Conservation (phyloP, 2,888 invertebrate species). For the Mesoligia furuncula region DNA sequence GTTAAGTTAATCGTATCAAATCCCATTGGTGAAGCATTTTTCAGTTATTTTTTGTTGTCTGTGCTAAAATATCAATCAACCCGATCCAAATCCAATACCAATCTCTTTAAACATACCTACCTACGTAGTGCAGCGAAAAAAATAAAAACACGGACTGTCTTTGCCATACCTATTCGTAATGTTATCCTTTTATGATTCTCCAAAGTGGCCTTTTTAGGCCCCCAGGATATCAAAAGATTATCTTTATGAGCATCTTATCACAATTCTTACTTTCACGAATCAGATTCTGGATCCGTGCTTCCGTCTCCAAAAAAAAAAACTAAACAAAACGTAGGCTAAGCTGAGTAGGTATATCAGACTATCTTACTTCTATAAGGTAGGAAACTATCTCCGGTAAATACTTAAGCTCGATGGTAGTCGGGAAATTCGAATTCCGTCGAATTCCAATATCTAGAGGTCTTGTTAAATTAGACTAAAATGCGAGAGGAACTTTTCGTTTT, state of each 20-base stretch:
- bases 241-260: slow-evolving; percentile 19
- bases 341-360: slow-evolving; percentile 3
- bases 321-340: background rate
- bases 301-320: slow-evolving; percentile 13
- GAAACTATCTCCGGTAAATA: too few relatives aligned
- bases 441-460: slow-evolving; percentile 71
- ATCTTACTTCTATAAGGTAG: slow-evolving; percentile 41
- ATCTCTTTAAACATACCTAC: too few relatives aligned
- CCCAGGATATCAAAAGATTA: slow-evolving; percentile 37
- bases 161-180: too few relatives aligned
- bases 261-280: slow-evolving; percentile 28
- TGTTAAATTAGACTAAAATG: slow-evolving; percentile 73
- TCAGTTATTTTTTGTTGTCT: too few relatives aligned
- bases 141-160: too few relatives aligned
- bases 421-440: slow-evolving; percentile 58
- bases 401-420: slow-evolving; percentile 41
- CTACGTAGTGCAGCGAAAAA: too few relatives aligned
- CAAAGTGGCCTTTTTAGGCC: too few relatives aligned
- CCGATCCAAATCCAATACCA: too few relatives aligned
- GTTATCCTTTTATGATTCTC: too few relatives aligned
- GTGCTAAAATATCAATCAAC: too few relatives aligned
- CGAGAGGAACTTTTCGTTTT: slow-evolving; percentile 74
- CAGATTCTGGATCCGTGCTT: background rate
- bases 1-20: too few relatives aligned
- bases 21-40: too few relatives aligned